Evolutionary conservation across 2,113 vertebrate genomes (phyloP).

Genomic region (Rhinichthys klamathensis): DNA sequence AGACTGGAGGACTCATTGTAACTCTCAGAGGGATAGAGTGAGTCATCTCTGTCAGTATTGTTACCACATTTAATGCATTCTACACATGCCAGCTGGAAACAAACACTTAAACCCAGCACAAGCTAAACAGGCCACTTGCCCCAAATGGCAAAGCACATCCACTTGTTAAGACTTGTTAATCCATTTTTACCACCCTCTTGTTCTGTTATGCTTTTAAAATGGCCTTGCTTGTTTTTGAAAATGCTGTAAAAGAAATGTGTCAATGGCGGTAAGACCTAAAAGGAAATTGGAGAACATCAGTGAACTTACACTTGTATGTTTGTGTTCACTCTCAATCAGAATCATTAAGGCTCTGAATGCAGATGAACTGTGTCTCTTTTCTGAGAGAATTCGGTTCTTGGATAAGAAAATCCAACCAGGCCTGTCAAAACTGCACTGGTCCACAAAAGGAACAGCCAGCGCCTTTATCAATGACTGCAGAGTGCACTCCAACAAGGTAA

Average conservation of each 20-base stretch:
- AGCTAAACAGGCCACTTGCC: conserved; percentile 46
- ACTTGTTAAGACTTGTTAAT: conserved; percentile 33
- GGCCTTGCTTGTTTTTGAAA: conserved; percentile 24
- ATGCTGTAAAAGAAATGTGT: conserved; percentile 9
- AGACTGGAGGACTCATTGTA: conserved; percentile 54
- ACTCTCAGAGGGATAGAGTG: conserved; percentile 52
- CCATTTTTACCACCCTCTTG: conserved; percentile 45
- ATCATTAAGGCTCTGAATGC: conserved; percentile 79
- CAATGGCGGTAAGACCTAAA: neutral
- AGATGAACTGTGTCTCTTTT: conserved; percentile 81
- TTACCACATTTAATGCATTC: conserved; percentile 54
- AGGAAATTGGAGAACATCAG: neutral
- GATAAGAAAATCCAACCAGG: conserved; percentile 85
- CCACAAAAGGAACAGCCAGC: conserved; percentile 74
- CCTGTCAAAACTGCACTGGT: conserved; percentile 82
- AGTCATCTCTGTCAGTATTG: conserved; percentile 54
- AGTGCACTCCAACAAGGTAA: conserved; percentile 83
- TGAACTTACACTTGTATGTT: neutral
- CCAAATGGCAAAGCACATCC: conserved; percentile 39
- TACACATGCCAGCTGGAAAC: conserved; percentile 54
- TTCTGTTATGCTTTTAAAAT: conserved; percentile 42
- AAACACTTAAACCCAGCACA: conserved; percentile 54
- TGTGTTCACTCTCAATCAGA: conserved; percentile 65
- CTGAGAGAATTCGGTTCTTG: conserved; percentile 77
- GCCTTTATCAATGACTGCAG: conserved; percentile 83